Base-by-base conservation (phyloP, 2,113 vertebrate genomes). In the Sinocyclocheilus anshuiensis region DNA sequence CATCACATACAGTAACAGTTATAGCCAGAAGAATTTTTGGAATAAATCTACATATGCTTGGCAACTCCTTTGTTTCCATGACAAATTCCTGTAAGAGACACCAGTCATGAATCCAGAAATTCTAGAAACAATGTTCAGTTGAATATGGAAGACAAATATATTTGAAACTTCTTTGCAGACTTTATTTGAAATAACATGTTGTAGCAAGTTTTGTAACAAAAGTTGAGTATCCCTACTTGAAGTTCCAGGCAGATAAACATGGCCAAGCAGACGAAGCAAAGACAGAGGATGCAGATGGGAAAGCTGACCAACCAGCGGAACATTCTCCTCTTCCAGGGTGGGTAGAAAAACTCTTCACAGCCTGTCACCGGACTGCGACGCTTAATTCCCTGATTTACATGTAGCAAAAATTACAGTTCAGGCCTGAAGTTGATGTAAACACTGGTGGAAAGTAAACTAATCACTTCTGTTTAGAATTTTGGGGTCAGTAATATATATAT, bases 191-290 rank as follows among this genome's bases (percentile, higher is more conserved):
- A 11, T 20, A 48, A 9, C 53, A 12, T 53, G 77, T 69, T 13
- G 36, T n/a, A 33, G 4, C 20, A 50, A 10, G 29, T 5, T 74
- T 15, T 55, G 22, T 10, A 53, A 87, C 33, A 74, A 74, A 74
- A 1, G 11, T 74, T 1, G 11, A 42, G 39, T 42, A 4, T 26
- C 18, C 94, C 86, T 87, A 97, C 98, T 97, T 99, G 98, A 90
- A 99, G 96, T 93, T 98, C 97, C 86, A 99, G 96, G 95, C 98
- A 99, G 94, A 96, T 96, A 61, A 99, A 96, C 97, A 99, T 99
- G 90, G 97, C 95, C 84, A 99, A 93, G 95, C 99, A 99, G 94
- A 97, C 96, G 8, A 96, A 92, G 91, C 94, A 93, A 82, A 99
- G 96, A 93, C 97, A 98, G 92, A 96, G 86, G 90, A 98, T 91